A percentile compares a stretch with the other conserved stretches of the same genome.
Evolutionary conservation across 2,888 invertebrate genomes (phyloP).

Genomic region (Oxytorus armatus): DNA sequence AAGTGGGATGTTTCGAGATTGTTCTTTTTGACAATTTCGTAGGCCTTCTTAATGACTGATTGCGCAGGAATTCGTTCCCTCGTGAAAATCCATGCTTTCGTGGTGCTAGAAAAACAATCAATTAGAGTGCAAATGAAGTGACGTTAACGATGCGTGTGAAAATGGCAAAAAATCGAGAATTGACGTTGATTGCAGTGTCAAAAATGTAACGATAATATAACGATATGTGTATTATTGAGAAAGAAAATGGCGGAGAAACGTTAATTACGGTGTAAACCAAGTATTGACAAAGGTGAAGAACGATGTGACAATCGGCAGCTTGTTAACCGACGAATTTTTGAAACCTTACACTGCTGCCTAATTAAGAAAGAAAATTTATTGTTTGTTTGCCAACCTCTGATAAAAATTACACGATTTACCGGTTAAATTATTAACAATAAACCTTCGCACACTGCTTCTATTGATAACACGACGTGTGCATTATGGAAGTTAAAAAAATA

Average conservation of each 20-base stretch:
- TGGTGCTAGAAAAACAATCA: constrained; percentile 75
- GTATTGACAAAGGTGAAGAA: not conserved
- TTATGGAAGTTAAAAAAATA: not conserved
- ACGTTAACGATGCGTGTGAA: not conserved
- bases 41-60: constrained; percentile 87
- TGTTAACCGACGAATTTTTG: not conserved
- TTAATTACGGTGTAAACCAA: too few relatives aligned
- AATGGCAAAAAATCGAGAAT: not conserved
- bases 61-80: constrained; percentile 87
- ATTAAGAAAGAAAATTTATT: too few relatives aligned
- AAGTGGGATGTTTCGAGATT: constrained; percentile 86
- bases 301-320: not conserved
- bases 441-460: too few relatives aligned
- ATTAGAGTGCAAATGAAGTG: constrained; percentile 8
- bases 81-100: constrained; percentile 88
- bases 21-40: constrained; percentile 86
- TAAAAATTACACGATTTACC: too few relatives aligned
- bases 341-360: too few relatives aligned
- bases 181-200: not conserved
- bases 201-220: too few relatives aligned
- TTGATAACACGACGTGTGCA: too few relatives aligned
- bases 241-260: too few relatives aligned
- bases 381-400: too few relatives aligned
- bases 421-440: too few relatives aligned
- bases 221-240: too few relatives aligned